phyloP scores from a whole-genome alignment of 2,113 vertebrate species.

The Hippocampus mohnikei region DNA sequence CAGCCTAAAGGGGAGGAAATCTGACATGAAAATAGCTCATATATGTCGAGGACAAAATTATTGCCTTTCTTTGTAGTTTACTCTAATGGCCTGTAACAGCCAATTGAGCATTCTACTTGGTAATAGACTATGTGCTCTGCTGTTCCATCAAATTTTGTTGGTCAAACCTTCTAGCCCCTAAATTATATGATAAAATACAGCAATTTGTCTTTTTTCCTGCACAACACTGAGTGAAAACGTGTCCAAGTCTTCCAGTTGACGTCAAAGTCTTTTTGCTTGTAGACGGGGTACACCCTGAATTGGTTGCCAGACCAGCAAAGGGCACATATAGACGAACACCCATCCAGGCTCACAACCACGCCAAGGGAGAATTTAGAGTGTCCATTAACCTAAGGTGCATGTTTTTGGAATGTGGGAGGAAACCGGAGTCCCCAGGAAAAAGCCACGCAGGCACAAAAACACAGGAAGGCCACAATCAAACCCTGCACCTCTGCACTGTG shows the following conservation, averaged over 20 bases:
- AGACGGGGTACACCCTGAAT: too few relatives aligned
- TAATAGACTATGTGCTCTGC: conserved; percentile 34
- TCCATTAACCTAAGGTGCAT: too few relatives aligned
- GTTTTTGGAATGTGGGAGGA: too few relatives aligned
- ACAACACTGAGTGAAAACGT: conserved; percentile 8
- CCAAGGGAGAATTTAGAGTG: too few relatives aligned
- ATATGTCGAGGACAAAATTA: conserved; percentile 39
- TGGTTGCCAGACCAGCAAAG: too few relatives aligned
- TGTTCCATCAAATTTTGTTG: conserved; percentile 35
- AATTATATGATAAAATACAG: conserved; percentile 34
- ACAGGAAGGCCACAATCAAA: too few relatives aligned
- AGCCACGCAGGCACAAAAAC: too few relatives aligned
- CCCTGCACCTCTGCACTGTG: too few relatives aligned
- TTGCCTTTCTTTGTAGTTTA: conserved; percentile 30
- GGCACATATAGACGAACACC: too few relatives aligned
- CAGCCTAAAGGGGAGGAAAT: conserved; percentile 51
- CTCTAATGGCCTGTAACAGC: conserved; percentile 41
- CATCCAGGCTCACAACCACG: too few relatives aligned
- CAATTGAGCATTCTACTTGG: conserved; percentile 25
- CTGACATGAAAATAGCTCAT: conserved; percentile 48
- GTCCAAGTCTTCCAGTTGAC: neutral
- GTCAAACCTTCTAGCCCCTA: conserved; percentile 23
- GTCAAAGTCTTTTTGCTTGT: neutral
- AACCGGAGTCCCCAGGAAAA: too few relatives aligned
- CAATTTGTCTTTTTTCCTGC: conserved; percentile 40